phyloP scores from a whole-genome alignment of 2,113 vertebrate species.

The Nothobranchius furzeri region DNA sequence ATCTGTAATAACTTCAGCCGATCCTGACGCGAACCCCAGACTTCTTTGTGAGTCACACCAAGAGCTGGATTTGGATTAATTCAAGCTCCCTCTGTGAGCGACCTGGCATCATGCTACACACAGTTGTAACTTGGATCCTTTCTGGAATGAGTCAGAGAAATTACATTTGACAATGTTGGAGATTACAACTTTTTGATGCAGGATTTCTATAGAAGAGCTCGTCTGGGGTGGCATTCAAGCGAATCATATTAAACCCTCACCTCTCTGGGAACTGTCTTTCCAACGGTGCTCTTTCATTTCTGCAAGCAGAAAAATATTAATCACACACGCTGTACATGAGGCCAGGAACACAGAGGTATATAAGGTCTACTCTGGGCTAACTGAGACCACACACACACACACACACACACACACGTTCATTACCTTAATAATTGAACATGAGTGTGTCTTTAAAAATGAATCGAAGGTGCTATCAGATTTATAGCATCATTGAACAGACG shows the following conservation, averaged over 20 bases:
- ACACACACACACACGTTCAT: not conserved
- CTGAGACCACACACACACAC: conserved; percentile 12
- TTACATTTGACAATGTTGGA: not conserved
- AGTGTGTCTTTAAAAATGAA: not conserved
- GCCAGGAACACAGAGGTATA: not conserved
- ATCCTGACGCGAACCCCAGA: not conserved
- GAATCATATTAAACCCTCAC: not conserved
- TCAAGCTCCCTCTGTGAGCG: conserved; percentile 1
- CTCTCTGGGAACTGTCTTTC: not conserved
- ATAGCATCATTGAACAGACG: no score
- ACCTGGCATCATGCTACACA: not conserved
- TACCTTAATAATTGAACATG: not conserved
- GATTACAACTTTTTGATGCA: not conserved
- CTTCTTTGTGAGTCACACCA: not conserved
- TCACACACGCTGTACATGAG: not conserved
- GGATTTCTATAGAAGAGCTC: not conserved
- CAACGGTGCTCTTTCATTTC: not conserved
- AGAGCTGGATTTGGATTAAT: conserved; percentile 24
- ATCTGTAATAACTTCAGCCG: conserved; percentile 11
- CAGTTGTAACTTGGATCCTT: not conserved
- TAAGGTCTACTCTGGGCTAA: not conserved
- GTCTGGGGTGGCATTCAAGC: not conserved
- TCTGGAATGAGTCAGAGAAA: not conserved
- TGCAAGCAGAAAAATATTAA: conserved; percentile 12
- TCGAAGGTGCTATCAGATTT: no score